Evolutionary conservation across 1,140 invertebrate species (phyloP).

Genomic region (Drosophila bocqueti): DNA sequence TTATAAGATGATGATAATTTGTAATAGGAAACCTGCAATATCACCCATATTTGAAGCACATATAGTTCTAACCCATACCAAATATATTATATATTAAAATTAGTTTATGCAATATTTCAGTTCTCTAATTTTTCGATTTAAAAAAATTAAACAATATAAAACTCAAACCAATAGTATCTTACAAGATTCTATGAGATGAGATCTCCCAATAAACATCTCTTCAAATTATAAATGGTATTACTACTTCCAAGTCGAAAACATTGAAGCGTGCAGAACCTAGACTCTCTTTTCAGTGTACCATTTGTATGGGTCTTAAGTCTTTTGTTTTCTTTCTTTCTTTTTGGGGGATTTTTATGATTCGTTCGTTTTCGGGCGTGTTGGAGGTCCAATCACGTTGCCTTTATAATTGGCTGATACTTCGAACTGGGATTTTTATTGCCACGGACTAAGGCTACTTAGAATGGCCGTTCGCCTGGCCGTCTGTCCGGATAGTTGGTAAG

Average conservation of each 20-base stretch:
- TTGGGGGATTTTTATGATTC: slow-evolving; percentile 23
- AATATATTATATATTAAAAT: background rate
- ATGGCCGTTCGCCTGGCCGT: slow-evolving; percentile 21
- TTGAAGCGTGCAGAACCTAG: background rate
- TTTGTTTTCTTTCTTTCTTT: slow-evolving; percentile 17
- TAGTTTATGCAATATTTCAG: background rate
- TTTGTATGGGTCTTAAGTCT: slow-evolving; percentile 22
- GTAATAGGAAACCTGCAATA: too few relatives aligned
- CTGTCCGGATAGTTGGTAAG: slow-evolving; percentile 41
- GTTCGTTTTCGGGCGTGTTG: slow-evolving; percentile 25
- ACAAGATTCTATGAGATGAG: too few relatives aligned
- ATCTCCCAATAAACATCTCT: background rate
- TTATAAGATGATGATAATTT: too few relatives aligned
- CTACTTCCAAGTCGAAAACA: background rate
- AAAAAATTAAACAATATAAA: too few relatives aligned
- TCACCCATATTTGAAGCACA: too few relatives aligned
- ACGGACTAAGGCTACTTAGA: slow-evolving; percentile 41
- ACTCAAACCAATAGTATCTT: background rate
- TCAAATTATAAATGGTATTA: background rate
- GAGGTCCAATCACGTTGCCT: slow-evolving; percentile 42
- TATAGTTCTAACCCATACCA: background rate
- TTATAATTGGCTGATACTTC: slow-evolving; percentile 36
- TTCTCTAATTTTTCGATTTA: background rate
- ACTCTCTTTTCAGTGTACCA: slow-evolving; percentile 19
- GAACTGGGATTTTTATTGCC: slow-evolving; percentile 47